Conservation (phyloP, 2,888 invertebrate species). For the Ennomos erosarius region DNA sequence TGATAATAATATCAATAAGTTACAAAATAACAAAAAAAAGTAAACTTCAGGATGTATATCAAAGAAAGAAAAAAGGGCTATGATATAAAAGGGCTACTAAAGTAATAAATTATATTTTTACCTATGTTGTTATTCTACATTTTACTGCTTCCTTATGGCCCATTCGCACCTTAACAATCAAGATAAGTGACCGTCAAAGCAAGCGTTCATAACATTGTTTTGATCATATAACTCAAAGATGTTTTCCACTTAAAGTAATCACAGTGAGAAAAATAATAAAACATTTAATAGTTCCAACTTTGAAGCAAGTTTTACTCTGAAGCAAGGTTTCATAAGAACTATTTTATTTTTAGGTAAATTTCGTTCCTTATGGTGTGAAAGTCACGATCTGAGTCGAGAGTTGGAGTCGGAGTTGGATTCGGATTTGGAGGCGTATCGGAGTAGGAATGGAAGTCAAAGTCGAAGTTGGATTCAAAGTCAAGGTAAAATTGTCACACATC, state of each 20-base stretch:
- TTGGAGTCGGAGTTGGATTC: too few relatives aligned
- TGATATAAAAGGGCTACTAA: too few relatives aligned
- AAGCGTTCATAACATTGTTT: conserved; percentile 13
- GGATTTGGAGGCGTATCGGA: too few relatives aligned
- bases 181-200: neutral
- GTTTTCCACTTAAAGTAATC: conserved; percentile 9
- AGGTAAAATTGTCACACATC: too few relatives aligned
- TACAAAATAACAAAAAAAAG: too few relatives aligned
- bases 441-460: too few relatives aligned
- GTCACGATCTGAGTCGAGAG: too few relatives aligned
- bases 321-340: conserved; percentile 31
- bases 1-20: too few relatives aligned
- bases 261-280: conserved; percentile 21
- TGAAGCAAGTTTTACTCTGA: conserved; percentile 20
- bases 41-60: too few relatives aligned
- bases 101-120: neutral
- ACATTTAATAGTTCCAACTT: conserved; percentile 28
- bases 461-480: too few relatives aligned
- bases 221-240: conserved; percentile 21
- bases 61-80: too few relatives aligned
- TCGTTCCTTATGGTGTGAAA: neutral
- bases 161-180: conserved; percentile 1
- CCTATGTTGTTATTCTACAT: neutral
- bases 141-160: too few relatives aligned
- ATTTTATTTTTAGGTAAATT: conserved; percentile 34